Conservation (phyloP, 2,888 invertebrate genomes). For the Phortica magna region DNA sequence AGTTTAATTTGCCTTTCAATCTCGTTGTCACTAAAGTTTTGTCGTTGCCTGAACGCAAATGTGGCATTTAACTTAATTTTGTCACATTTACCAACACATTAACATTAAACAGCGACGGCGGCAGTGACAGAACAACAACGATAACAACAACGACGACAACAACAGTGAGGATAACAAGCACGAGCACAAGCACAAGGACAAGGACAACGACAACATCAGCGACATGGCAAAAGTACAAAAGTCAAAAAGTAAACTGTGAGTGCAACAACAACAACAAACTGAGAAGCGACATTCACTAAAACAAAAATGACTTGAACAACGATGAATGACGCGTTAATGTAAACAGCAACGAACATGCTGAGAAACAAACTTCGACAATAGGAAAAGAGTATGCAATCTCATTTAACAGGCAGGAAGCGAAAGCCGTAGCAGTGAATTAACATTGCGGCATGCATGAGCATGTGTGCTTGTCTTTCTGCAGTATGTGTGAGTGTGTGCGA, state of each 20-base stretch:
- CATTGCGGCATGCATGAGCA: not conserved
- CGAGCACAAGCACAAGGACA: conserved; percentile 40
- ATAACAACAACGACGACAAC: conserved; percentile 21
- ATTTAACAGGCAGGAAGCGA: not conserved
- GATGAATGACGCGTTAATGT: conserved; percentile 48
- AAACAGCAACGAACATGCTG: not conserved
- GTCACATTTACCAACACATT: conserved; percentile 73
- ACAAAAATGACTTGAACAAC: conserved; percentile 52
- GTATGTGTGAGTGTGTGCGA: not conserved
- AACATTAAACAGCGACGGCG: conserved; percentile 44
- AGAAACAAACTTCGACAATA: not conserved
- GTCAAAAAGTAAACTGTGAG: conserved; percentile 37
- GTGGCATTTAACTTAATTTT: conserved; percentile 71
- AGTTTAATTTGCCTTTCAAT: conserved; percentile 26
- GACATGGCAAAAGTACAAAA: conserved; percentile 39
- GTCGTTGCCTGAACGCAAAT: conserved; percentile 60
- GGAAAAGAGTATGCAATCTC: not conserved
- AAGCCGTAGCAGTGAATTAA: too few relatives aligned
- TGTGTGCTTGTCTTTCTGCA: conserved; percentile 41
- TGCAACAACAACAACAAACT: conserved; percentile 40
- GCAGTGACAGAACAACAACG: conserved; percentile 47
- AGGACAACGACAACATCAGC: conserved; percentile 29
- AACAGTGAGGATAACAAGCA: conserved; percentile 34
- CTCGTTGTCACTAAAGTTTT: conserved; percentile 48
- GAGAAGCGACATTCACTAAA: conserved; percentile 30